phyloP scores from a whole-genome alignment of 2,113 vertebrate species.

The Corvus moneduloides region DNA sequence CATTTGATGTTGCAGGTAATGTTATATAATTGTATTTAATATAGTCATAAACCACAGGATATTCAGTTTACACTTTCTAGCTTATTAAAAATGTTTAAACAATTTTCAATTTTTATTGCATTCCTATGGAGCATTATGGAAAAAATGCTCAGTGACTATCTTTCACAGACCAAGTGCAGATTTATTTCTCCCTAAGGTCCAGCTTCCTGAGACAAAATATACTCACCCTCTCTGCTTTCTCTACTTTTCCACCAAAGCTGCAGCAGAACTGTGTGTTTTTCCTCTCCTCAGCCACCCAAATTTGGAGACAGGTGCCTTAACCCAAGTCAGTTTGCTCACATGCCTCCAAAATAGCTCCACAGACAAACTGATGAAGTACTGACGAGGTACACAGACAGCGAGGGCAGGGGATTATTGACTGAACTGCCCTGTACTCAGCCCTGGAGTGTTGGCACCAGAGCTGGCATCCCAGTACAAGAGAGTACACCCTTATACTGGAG shows the following conservation, averaged over 20 bases:
- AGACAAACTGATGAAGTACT: not conserved
- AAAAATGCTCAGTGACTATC: not conserved
- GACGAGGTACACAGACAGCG: rapidly evolving
- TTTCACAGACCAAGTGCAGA: not conserved
- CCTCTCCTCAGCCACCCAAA: not conserved
- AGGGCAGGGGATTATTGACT: rapidly evolving
- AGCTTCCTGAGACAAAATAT: not conserved
- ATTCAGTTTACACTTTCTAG: not conserved
- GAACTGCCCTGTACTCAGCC: not conserved
- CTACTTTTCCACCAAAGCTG: not conserved
- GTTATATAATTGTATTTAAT: conserved; percentile 15
- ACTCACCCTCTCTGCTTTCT: not conserved
- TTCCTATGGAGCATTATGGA: not conserved
- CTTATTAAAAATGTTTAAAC: conserved; percentile 21
- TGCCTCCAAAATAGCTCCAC: not conserved
- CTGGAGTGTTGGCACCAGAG: not conserved
- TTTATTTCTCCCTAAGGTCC: not conserved
- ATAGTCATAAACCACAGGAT: not conserved
- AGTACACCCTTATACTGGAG: not conserved
- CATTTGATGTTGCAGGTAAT: conserved; percentile 4
- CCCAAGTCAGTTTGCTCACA: not conserved
- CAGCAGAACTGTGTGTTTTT: not conserved
- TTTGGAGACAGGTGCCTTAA: not conserved
- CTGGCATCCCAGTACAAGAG: not conserved
- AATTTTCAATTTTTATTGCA: not conserved